Evolutionary conservation across 2,888 invertebrate species (phyloP).

Genomic region (Xestia rhomboidea): DNA sequence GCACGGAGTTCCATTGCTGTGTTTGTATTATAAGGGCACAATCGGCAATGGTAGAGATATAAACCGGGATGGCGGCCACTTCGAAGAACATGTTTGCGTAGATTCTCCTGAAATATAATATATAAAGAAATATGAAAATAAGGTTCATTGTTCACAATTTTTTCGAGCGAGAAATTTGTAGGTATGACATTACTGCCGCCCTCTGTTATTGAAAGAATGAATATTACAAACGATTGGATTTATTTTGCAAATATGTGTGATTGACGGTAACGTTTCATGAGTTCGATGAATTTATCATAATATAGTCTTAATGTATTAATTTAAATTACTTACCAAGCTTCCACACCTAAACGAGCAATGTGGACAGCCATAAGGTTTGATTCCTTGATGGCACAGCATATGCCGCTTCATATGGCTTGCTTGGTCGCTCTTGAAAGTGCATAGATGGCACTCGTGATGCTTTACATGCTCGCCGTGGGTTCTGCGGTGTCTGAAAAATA

Average conservation of each 20-base stretch:
- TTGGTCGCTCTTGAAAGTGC: slow-evolving; percentile 93
- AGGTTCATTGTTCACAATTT: not conserved
- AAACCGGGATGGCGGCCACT: slow-evolving; percentile 95
- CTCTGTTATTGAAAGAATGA: slow-evolving; percentile 11
- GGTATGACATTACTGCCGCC: not conserved
- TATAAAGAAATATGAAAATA: not conserved
- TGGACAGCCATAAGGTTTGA: slow-evolving; percentile 96
- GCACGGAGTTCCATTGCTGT: slow-evolving; percentile 92
- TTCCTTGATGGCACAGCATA: slow-evolving; percentile 94
- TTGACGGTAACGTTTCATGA: not conserved
- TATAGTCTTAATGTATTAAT: not conserved
- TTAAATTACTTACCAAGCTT: slow-evolving; percentile 91
- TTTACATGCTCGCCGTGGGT: slow-evolving; percentile 88
- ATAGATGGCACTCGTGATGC: slow-evolving; percentile 92
- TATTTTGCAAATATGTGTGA: not conserved
- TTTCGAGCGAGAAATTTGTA: not conserved
- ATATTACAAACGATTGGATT: not conserved
- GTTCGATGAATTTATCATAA: not conserved
- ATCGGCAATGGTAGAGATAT: slow-evolving; percentile 94
- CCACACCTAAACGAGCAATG: slow-evolving; percentile 95
- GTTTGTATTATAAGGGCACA: slow-evolving; percentile 92
- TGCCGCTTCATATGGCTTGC: slow-evolving; percentile 94
- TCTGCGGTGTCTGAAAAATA: slow-evolving; percentile 90
- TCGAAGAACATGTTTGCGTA: slow-evolving; percentile 95
- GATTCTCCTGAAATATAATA: slow-evolving; percentile 92